These are phyloP conservation scores for Prenolepis imparis DNA, from an alignment of 2,888 invertebrate species.

Conservation along the genomic window DNA sequence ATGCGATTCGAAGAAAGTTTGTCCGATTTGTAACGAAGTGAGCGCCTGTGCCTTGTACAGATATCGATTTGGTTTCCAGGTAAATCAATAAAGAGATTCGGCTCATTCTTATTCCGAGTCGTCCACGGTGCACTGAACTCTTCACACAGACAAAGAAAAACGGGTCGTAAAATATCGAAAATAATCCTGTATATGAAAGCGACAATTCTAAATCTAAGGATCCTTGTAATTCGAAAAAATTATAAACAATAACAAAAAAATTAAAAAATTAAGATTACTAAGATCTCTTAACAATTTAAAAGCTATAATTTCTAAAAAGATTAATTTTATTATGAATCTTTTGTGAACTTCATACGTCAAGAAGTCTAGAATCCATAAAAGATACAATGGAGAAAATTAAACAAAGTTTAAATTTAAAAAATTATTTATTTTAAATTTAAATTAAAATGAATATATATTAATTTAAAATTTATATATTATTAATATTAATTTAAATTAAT, in stretches of 20 bases:
- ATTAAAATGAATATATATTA: too few relatives aligned
- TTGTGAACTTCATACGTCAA: neutral
- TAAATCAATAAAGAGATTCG: conserved; percentile 81
- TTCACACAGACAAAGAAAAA: neutral
- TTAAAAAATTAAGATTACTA: neutral
- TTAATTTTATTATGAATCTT: neutral
- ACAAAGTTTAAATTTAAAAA: too few relatives aligned
- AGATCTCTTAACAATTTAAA: neutral
- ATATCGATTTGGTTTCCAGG: conserved; percentile 83
- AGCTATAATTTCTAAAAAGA: neutral
- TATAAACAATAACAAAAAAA: neutral
- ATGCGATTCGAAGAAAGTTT: conserved; percentile 72
- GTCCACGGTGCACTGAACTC: conserved; percentile 35
- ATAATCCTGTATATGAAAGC: neutral
- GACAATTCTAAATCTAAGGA: neutral
- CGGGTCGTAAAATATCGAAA: conserved; percentile 17
- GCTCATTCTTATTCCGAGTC: conserved; percentile 72
- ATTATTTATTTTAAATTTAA: too few relatives aligned
- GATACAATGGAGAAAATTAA: too few relatives aligned
- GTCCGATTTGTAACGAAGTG: conserved; percentile 79
- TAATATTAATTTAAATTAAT: too few relatives aligned
- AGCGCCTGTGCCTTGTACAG: conserved; percentile 81
- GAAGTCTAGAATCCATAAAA: neutral
- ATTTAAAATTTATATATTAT: too few relatives aligned
- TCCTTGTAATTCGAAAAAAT: neutral